Percentiles rank a stretch among this genome's conserved stretches.
These are phyloP conservation scores for Bombus vancouverensis DNA, from an alignment of 1,140 invertebrate genomes.

Conservation along the genomic window DNA sequence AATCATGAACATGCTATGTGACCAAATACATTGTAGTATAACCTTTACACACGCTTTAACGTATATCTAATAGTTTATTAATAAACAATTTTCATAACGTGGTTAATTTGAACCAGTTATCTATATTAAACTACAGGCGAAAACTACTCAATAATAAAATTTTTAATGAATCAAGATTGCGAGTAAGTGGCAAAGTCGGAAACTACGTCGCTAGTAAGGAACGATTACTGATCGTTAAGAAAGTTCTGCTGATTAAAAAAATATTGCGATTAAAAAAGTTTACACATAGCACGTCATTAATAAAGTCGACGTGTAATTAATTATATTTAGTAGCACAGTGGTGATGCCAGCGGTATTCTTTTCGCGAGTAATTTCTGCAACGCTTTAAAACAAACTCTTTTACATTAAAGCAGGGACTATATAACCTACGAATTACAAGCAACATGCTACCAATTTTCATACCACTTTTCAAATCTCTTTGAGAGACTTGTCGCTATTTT, in stretches of 20 bases:
- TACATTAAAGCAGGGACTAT: not conserved
- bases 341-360: not conserved
- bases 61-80: too few relatives aligned
- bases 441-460: too few relatives aligned
- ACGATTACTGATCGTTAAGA: slow-evolving; percentile 21
- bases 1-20: not conserved
- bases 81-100: too few relatives aligned
- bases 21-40: too few relatives aligned
- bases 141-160: slow-evolving; percentile 19
- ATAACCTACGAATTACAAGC: not conserved
- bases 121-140: not conserved
- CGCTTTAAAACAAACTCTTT: slow-evolving; percentile 1
- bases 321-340: slow-evolving; percentile 30
- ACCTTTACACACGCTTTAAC: too few relatives aligned
- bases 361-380: slow-evolving; percentile 15
- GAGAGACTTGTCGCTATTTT: not conserved
- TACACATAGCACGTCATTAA: slow-evolving; percentile 37
- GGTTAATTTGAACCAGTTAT: too few relatives aligned
- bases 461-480: not conserved
- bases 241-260: slow-evolving; percentile 45
- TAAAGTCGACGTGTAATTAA: slow-evolving; percentile 58
- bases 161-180: slow-evolving; percentile 12
- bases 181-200: too few relatives aligned
- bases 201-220: not conserved
- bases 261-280: slow-evolving; percentile 45